Conservation (phyloP, 2,888 invertebrate genomes). For the Listrodromus nycthemerus region DNA sequence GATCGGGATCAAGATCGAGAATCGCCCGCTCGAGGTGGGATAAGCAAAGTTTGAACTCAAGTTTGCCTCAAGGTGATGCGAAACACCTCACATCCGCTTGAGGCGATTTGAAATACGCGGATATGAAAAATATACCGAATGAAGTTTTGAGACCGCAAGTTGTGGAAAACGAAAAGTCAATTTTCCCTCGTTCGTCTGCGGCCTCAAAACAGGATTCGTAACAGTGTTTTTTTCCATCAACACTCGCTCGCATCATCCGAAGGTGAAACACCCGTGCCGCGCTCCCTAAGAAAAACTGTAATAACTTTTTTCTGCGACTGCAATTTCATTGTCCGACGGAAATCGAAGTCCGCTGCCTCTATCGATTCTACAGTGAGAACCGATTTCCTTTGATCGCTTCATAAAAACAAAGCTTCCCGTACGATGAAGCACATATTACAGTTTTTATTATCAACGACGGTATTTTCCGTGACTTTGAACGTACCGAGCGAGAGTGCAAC, state of each 20-base stretch:
- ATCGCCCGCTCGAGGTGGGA: neutral
- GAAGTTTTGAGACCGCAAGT: too few species aligned
- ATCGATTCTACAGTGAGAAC: neutral
- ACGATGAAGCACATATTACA: neutral
- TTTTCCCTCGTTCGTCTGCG: too few species aligned
- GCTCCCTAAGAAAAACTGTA: too few species aligned
- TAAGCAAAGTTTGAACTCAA: neutral
- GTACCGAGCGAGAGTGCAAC: neutral
- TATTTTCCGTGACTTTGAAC: neutral
- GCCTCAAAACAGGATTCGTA: too few species aligned
- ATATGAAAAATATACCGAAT: too few species aligned
- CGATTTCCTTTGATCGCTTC: neutral
- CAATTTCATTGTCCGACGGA: neutral
- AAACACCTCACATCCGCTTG: too few species aligned
- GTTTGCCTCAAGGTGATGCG: neutral
- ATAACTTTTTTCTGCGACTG: neutral
- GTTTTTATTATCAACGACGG: too few species aligned
- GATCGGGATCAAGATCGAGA: slow-evolving; percentile 18
- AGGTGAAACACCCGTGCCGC: neutral
- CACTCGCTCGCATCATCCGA: too few species aligned
- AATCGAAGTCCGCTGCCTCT: neutral
- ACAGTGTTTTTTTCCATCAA: too few species aligned
- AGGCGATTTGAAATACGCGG: too few species aligned
- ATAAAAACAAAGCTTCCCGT: too few species aligned
- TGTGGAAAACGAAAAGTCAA: too few species aligned